These are phyloP conservation scores for Brachyhypopomus occidentalis DNA, from an alignment of 2,113 vertebrate genomes.

Conservation along the genomic window DNA sequence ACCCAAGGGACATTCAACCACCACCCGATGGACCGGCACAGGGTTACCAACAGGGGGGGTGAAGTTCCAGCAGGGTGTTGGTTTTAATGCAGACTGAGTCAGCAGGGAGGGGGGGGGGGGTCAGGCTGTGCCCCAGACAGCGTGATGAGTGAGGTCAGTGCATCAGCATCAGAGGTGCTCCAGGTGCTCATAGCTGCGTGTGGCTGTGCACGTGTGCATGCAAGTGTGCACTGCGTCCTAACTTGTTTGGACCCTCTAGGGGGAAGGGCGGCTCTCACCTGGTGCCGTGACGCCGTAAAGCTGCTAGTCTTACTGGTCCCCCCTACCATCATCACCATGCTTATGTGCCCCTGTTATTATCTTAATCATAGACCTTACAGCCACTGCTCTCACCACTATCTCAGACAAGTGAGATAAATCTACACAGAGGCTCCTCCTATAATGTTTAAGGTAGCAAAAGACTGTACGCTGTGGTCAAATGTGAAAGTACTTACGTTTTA, in stretches of 20 bases:
- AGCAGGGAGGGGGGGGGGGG: constrained; percentile 53
- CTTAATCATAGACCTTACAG: constrained; percentile 29
- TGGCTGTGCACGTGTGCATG: constrained; percentile 3
- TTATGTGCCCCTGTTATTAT: constrained; percentile 27
- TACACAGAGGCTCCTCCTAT: constrained; percentile 5
- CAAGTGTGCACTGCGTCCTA: constrained; percentile 15
- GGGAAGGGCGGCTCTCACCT: constrained; percentile 16
- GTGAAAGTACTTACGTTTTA: neutral
- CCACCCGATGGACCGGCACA: constrained; percentile 57
- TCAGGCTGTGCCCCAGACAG: constrained; percentile 21
- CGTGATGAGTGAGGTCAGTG: constrained; percentile 33
- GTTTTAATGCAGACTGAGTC: constrained; percentile 68
- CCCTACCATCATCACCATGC: neutral
- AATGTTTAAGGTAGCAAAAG: neutral
- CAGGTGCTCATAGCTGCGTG: constrained; percentile 32
- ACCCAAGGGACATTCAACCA: constrained; percentile 43
- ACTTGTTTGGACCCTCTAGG: constrained; percentile 26
- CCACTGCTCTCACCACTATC: constrained; percentile 6
- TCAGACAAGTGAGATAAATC: constrained; percentile 37
- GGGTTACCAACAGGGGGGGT: constrained; percentile 58
- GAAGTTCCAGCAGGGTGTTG: constrained; percentile 60
- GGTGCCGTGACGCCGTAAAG: constrained; percentile 27
- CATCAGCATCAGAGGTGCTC: constrained; percentile 35
- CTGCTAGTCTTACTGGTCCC: constrained; percentile 24
- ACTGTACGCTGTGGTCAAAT: neutral